Conservation (phyloP, 2,888 invertebrate genomes). For the Eulithis prunata region DNA sequence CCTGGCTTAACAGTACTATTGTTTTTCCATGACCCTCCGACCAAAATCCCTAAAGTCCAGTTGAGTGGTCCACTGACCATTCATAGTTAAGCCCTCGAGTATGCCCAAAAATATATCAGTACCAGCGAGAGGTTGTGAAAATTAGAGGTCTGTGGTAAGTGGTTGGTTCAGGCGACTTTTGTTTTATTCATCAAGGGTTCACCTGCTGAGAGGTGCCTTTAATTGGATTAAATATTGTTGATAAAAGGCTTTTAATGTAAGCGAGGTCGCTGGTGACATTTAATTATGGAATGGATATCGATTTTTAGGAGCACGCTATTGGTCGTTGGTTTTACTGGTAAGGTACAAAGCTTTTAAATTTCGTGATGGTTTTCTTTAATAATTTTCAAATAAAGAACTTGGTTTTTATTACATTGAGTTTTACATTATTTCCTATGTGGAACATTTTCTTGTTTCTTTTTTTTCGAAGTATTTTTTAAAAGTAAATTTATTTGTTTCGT, state of each 20-base stretch:
- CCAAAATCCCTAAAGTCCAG: conserved; percentile 73
- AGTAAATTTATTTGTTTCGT: not conserved
- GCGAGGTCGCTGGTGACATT: conserved; percentile 64
- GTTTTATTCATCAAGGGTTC: conserved; percentile 74
- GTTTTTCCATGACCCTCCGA: conserved; percentile 66
- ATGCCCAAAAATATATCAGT: conserved; percentile 32
- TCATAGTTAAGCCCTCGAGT: conserved; percentile 38
- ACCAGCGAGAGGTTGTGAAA: conserved; percentile 31
- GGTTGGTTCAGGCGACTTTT: conserved; percentile 63
- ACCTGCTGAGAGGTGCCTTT: conserved; percentile 71
- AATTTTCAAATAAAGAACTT: not conserved
- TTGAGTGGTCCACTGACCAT: conserved; percentile 54
- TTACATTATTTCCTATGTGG: no score
- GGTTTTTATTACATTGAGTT: no score
- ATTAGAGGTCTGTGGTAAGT: conserved; percentile 48
- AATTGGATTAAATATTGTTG: conserved; percentile 81
- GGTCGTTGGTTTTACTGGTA: conserved; percentile 34
- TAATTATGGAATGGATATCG: conserved; percentile 70
- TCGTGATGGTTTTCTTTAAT: not conserved
- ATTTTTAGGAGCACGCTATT: conserved; percentile 59
- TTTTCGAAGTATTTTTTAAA: not conserved
- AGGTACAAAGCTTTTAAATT: conserved; percentile 1
- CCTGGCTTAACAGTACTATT: conserved; percentile 66
- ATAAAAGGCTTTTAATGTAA: conserved; percentile 76
- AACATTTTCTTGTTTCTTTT: no score